phyloP scores from a whole-genome alignment of 2,888 invertebrate species.

The Cryptocephalus primarius region DNA sequence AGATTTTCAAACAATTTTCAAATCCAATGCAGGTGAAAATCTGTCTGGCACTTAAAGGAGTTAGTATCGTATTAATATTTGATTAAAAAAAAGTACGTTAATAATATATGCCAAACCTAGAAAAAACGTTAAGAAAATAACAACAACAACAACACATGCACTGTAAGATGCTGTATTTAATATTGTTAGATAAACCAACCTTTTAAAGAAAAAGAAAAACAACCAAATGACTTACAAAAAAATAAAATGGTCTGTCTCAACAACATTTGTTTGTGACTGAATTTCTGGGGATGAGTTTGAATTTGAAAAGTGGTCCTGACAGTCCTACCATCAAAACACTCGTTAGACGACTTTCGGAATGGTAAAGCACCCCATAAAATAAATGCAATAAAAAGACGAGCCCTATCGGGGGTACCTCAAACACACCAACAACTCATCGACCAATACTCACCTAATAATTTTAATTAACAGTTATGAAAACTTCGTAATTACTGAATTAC shows the following conservation, averaged over 20 bases:
- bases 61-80: not conserved
- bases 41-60: not conserved
- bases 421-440: no score
- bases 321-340: conserved; percentile 13
- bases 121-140: conserved; percentile 5
- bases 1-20: not conserved
- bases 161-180: conserved; percentile 24
- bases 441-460: not conserved
- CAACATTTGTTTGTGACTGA: conserved; percentile 16
- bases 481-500: no score
- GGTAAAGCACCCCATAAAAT: no score
- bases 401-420: no score
- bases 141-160: conserved; percentile 10
- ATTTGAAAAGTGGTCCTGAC: conserved; percentile 22
- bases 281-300: conserved; percentile 15
- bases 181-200: conserved; percentile 15
- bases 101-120: not conserved
- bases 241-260: conserved; percentile 22
- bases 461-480: not conserved
- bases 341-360: not conserved
- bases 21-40: not conserved
- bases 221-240: conserved; percentile 24
- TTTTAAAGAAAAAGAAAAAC: conserved; percentile 9
- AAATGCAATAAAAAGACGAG: no score
- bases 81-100: not conserved